A percentile compares a stretch with the other conserved stretches of the same genome.
Conservation (phyloP, 1,140 invertebrate genomes). For the Drosophila albomicans region DNA sequence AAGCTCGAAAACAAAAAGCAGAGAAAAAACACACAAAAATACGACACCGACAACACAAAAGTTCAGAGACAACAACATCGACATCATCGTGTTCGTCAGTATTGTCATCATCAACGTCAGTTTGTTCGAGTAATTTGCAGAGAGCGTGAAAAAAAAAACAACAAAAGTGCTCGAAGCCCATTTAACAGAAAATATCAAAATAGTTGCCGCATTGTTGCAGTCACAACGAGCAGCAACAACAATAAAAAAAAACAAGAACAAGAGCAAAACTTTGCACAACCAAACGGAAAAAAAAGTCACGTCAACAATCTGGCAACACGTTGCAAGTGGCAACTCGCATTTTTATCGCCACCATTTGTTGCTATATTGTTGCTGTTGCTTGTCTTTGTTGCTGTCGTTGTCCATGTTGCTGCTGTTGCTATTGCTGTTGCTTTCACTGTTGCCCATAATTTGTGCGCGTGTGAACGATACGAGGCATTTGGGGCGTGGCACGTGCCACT, state of each 20-base stretch:
- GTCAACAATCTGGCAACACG: constrained; percentile 80
- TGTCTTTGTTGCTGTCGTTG: constrained; percentile 22
- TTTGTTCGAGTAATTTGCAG: constrained; percentile 61
- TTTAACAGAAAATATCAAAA: constrained; percentile 66
- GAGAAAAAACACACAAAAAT: background rate
- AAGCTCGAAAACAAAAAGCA: constrained; percentile 9
- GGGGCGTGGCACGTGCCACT: constrained; percentile 68
- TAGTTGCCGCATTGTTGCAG: constrained; percentile 57
- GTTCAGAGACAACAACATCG: constrained; percentile 13
- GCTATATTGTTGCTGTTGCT: constrained; percentile 31
- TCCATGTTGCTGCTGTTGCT: constrained; percentile 10
- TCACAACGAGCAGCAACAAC: constrained; percentile 16
- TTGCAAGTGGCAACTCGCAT: constrained; percentile 74
- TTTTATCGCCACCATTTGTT: constrained; percentile 64
- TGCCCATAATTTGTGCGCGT: constrained; percentile 65
- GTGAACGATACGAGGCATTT: constrained; percentile 50
- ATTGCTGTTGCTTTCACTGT: constrained; percentile 18
- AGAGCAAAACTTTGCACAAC: background rate
- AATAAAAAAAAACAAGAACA: constrained; percentile 1
- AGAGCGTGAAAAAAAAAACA: constrained; percentile 26
- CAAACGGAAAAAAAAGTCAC: constrained; percentile 52
- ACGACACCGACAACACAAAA: constrained; percentile 24
- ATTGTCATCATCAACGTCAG: constrained; percentile 46
- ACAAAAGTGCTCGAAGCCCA: constrained; percentile 23
- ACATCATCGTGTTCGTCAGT: constrained; percentile 24